Percentiles rank a stretch among this genome's conserved stretches.
phyloP scores from a whole-genome alignment of 2,797 vertebrate genomes.

The Ptychadena robeensis region DNA sequence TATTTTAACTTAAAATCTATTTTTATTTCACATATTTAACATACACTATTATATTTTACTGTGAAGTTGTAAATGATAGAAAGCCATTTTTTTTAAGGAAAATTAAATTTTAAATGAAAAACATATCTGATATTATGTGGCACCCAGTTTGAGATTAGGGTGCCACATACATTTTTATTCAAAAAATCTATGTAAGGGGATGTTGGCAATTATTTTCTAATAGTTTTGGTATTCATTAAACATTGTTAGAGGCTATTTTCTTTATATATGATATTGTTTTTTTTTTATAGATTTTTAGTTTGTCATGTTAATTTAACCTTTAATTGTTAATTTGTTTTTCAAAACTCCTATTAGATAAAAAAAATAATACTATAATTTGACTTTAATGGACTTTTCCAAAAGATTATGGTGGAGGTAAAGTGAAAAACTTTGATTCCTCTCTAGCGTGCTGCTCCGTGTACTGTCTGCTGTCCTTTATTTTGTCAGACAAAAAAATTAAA shows the following conservation, averaged over 20 bases:
- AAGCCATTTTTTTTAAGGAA: neutral
- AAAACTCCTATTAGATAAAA: too few species aligned
- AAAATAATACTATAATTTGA: too few species aligned
- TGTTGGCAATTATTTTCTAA: too few species aligned
- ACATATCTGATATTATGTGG: too few species aligned
- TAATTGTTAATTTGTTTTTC: neutral
- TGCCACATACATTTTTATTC: too few species aligned
- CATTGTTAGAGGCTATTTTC: too few species aligned
- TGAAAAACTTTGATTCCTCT: neutral
- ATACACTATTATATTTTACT: neutral
- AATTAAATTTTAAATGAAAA: neutral
- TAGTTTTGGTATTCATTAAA: too few species aligned
- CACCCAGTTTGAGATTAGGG: too few species aligned
- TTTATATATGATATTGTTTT: too few species aligned
- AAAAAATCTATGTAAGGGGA: too few species aligned
- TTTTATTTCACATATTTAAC: neutral
- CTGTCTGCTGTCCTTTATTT: neutral
- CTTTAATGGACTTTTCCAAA: neutral
- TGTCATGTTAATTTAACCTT: neutral
- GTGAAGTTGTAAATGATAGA: neutral
- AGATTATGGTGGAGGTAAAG: neutral
- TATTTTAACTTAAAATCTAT: too few species aligned
- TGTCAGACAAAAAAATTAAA: constrained; percentile 19
- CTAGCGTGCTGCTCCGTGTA: neutral
- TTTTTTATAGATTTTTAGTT: neutral